Conservation (phyloP, 2,888 invertebrate species). For the Cheilosia soror region DNA sequence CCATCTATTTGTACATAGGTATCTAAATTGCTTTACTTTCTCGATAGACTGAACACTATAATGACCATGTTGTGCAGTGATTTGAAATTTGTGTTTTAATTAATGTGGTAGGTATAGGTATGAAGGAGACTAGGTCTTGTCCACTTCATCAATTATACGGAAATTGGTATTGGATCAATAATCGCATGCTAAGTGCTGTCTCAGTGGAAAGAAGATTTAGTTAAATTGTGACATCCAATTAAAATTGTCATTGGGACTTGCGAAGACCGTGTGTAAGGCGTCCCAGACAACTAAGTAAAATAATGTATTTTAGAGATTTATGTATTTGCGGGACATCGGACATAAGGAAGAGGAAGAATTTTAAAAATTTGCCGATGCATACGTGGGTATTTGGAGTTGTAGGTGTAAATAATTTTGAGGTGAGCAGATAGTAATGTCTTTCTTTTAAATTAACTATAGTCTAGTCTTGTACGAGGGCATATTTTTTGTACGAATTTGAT, state of each 20-base stretch:
- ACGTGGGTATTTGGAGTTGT: too few relatives aligned
- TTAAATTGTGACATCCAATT: neutral
- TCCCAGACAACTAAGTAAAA: too few relatives aligned
- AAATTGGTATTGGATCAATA: neutral
- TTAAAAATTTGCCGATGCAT: too few relatives aligned
- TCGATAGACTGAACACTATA: neutral
- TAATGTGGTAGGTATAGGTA: neutral
- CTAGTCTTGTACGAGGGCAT: too few relatives aligned
- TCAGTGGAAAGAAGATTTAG: neutral
- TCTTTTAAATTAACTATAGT: too few relatives aligned
- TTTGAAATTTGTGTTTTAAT: conserved; percentile 8
- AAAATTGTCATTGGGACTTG: neutral
- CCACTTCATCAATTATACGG: neutral
- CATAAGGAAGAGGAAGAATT: too few relatives aligned
- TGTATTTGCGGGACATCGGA: too few relatives aligned
- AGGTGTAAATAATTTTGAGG: too few relatives aligned
- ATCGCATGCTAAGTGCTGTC: neutral
- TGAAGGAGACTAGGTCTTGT: neutral
- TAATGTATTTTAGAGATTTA: too few relatives aligned
- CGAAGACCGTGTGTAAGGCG: too few relatives aligned
- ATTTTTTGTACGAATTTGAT: too few relatives aligned
- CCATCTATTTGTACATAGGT: neutral
- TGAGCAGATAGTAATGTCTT: too few relatives aligned
- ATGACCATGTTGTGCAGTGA: conserved; percentile 4
- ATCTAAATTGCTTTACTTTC: conserved; percentile 18